Conservation (phyloP, 2,888 invertebrate species). For the Siphlonurus alternatus region DNA sequence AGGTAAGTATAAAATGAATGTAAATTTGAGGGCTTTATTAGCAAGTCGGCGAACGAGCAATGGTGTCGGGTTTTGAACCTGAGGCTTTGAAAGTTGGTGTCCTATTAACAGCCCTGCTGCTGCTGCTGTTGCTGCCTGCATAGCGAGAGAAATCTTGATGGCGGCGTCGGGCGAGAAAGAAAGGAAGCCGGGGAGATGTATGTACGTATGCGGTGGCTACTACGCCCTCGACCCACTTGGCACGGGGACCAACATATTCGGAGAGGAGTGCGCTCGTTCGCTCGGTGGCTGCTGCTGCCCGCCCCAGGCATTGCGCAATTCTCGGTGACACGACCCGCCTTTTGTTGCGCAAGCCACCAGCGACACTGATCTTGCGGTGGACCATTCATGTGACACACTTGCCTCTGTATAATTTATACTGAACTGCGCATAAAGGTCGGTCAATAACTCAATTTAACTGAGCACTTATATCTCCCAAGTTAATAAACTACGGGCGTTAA, state of each 20-base stretch:
- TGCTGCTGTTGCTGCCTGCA: not conserved
- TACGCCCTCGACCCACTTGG: slow-evolving; percentile 3
- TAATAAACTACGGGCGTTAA: not conserved
- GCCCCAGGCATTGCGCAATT: not conserved
- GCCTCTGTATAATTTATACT: not conserved
- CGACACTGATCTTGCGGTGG: not conserved
- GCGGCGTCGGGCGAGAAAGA: slow-evolving; percentile 2
- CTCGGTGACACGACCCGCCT: too few species aligned
- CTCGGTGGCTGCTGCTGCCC: not conserved
- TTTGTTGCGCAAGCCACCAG: too few species aligned
- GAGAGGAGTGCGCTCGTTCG: not conserved
- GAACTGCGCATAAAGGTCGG: not conserved
- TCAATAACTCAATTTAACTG: too few species aligned
- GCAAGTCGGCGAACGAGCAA: not conserved
- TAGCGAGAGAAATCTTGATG: not conserved
- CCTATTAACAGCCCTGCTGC: not conserved
- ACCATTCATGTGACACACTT: not conserved
- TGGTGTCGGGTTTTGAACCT: slow-evolving; percentile 1
- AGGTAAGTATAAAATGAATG: too few species aligned
- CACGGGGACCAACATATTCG: not conserved
- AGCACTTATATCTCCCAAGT: not conserved
- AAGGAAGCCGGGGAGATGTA: slow-evolving; percentile 2
- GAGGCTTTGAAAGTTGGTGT: slow-evolving; percentile 3
- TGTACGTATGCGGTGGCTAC: slow-evolving; percentile 3
- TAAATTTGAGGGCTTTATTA: not conserved